phyloP scores from a whole-genome alignment of 2,113 vertebrate species.

The Nannospalax galili region DNA sequence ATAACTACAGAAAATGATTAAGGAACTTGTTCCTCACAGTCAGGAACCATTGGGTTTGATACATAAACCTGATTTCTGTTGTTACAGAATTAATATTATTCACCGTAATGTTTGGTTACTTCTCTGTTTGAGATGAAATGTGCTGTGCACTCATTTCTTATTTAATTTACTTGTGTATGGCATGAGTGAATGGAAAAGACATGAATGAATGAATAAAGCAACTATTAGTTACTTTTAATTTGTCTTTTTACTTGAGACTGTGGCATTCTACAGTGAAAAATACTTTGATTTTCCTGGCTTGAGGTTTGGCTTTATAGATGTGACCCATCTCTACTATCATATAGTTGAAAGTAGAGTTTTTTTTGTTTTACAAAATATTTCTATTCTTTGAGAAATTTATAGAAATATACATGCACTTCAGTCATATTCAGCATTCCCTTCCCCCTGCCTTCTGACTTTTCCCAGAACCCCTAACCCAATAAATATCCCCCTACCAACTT shows the following conservation, averaged over 20 bases:
- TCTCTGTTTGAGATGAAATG: neutral
- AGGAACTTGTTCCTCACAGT: slow-evolving; percentile 7
- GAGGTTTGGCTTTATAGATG: neutral
- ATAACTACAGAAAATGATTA: neutral
- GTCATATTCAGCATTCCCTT: too few relatives aligned
- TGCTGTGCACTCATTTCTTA: neutral
- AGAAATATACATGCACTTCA: neutral
- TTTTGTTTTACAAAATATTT: too few relatives aligned
- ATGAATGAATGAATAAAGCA: neutral
- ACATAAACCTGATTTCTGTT: neutral
- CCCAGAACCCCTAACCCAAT: too few relatives aligned
- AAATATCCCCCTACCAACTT: too few relatives aligned
- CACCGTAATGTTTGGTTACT: neutral
- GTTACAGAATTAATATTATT: neutral
- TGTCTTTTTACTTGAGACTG: neutral
- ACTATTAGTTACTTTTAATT: neutral
- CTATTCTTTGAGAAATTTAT: neutral
- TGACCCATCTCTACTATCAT: neutral
- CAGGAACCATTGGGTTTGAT: neutral
- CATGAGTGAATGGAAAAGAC: neutral
- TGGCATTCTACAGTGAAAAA: neutral
- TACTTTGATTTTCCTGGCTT: neutral
- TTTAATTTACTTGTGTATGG: neutral
- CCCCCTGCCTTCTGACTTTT: neutral
- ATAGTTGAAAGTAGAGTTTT: neutral